These are phyloP conservation scores for Anguilla megastoma DNA, from an alignment of 2,797 vertebrate species.

Conservation along the genomic window DNA sequence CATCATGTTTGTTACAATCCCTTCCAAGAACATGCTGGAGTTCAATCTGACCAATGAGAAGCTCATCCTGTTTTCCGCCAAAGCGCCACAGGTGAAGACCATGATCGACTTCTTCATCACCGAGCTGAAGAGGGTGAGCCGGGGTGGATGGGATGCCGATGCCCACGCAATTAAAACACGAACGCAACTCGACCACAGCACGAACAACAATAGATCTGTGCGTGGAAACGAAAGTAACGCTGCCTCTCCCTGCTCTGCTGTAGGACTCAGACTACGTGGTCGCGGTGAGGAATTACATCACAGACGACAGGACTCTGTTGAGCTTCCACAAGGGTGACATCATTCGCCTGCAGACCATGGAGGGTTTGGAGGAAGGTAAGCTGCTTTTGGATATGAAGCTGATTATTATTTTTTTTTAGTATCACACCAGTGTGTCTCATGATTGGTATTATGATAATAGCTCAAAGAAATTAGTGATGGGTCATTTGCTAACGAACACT, in stretches of 20 bases:
- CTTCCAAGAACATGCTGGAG: constrained; percentile 95
- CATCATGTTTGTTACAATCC: constrained; percentile 91
- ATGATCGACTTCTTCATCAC: constrained; percentile 93
- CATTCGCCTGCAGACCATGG: constrained; percentile 82
- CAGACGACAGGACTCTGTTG: constrained; percentile 76
- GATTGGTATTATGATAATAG: too few relatives aligned
- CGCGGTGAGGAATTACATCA: constrained; percentile 85
- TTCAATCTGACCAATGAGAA: constrained; percentile 94
- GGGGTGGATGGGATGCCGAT: background rate
- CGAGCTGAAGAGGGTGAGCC: constrained; percentile 89
- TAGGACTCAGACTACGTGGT: constrained; percentile 92
- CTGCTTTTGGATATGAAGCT: background rate
- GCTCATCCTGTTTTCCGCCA: constrained; percentile 94
- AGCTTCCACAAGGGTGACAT: constrained; percentile 97
- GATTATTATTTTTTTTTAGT: background rate
- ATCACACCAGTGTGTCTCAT: background rate
- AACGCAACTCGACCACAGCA: background rate
- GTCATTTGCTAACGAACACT: background rate
- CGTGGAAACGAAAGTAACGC: background rate
- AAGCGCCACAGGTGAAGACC: constrained; percentile 89
- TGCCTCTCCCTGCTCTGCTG: background rate
- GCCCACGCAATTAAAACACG: background rate
- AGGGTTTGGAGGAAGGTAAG: constrained; percentile 79
- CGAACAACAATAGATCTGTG: background rate
- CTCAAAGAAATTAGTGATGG: too few relatives aligned